phyloP scores from a whole-genome alignment of 1,140 invertebrate genomes.

The Portunus trituberculatus region DNA sequence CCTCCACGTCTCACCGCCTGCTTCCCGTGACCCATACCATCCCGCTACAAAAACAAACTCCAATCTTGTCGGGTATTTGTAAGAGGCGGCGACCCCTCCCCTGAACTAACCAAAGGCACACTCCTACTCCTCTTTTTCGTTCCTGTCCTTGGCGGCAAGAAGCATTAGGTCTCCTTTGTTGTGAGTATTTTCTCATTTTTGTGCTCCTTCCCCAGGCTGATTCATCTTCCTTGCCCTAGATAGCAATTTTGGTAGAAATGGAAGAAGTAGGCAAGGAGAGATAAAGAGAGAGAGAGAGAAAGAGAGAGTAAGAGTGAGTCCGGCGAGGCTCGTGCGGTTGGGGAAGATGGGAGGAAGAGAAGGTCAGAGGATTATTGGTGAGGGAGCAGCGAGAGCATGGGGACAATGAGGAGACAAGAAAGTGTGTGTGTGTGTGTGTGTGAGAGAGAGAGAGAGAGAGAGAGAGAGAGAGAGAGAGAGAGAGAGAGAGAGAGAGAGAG shows the following conservation, averaged over 20 bases:
- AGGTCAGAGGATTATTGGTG: no score
- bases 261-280: not conserved
- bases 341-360: not conserved
- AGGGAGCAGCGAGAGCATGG: not conserved
- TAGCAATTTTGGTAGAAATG: not conserved
- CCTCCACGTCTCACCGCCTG: no score
- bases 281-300: not conserved
- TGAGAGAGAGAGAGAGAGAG: not conserved
- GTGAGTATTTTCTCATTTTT: slow-evolving; percentile 24
- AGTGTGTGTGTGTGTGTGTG: not conserved
- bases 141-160: slow-evolving; percentile 25
- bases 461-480: not conserved
- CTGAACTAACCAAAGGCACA: slow-evolving; percentile 17
- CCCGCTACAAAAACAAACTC: no score
- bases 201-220: no score
- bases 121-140: not conserved
- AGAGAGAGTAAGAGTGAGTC: not conserved
- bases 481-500: not conserved
- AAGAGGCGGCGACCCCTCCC: not conserved
- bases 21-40: no score
- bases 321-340: not conserved
- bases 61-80: no score
- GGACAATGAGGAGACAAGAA: not conserved
- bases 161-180: slow-evolving; percentile 57
- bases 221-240: no score